phyloP scores from a whole-genome alignment of 2,888 invertebrate genomes.

The Alloscopus bannaensis region DNA sequence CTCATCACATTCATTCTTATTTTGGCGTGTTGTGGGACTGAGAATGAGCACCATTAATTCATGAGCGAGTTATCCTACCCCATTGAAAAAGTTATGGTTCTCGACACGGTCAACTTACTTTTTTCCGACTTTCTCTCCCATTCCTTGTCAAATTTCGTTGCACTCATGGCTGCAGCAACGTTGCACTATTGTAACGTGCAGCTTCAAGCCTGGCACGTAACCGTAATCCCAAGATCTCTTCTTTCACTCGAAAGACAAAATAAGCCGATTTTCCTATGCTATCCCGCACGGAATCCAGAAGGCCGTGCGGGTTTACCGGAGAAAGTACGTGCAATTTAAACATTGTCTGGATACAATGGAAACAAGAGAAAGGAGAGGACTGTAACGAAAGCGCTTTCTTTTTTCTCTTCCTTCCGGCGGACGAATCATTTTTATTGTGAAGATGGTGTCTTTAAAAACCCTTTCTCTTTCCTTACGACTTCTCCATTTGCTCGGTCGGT shows the following conservation, averaged over 20 bases:
- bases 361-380: neutral
- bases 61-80: neutral
- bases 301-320: no score
- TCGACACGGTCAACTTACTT: neutral
- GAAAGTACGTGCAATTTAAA: neutral
- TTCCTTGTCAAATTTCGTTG: neutral
- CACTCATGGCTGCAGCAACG: neutral
- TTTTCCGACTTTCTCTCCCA: neutral
- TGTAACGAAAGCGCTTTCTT: neutral
- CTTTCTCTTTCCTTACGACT: neutral
- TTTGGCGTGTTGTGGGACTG: neutral
- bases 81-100: neutral
- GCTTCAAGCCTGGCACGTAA: no score
- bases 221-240: no score
- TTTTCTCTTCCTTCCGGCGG: constrained; percentile 21
- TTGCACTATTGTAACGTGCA: neutral
- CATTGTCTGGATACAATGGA: neutral
- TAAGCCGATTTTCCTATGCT: no score
- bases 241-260: no score
- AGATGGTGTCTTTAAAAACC: neutral
- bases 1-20: constrained; percentile 13
- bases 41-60: neutral
- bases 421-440: neutral
- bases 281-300: no score
- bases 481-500: no score